A percentile compares a stretch with the other conserved stretches of the same genome.
Conservation (phyloP, 2,797 vertebrate species). For the Lutjanus campechanus region DNA sequence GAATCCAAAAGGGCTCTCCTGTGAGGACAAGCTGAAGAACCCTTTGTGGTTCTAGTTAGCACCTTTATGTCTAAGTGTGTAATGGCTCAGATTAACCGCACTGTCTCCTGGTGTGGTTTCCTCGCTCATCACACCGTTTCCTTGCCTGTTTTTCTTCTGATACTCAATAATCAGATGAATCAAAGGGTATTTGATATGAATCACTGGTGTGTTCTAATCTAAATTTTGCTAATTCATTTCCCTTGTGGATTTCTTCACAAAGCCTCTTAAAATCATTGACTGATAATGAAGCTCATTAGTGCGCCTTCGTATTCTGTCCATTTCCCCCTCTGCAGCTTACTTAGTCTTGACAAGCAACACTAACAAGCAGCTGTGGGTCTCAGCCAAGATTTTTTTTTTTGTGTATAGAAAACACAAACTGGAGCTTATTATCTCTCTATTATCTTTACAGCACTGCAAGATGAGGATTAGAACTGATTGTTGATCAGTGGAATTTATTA, state of each 20-base stretch:
- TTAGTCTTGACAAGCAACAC: conserved; percentile 65
- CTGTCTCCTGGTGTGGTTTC: neutral
- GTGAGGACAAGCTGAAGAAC: too few relatives aligned
- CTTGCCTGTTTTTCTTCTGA: conserved; percentile 27
- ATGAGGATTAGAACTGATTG: conserved; percentile 53
- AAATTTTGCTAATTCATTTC: conserved; percentile 74
- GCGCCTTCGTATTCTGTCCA: conserved; percentile 60
- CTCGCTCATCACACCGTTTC: neutral
- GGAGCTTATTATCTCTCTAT: conserved; percentile 49
- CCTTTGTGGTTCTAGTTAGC: too few relatives aligned
- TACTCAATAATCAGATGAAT: conserved; percentile 46
- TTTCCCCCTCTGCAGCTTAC: conserved; percentile 64
- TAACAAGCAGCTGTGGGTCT: conserved; percentile 73
- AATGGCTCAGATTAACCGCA: too few relatives aligned
- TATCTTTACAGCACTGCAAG: conserved; percentile 31
- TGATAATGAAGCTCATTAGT: conserved; percentile 83
- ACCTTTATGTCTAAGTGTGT: too few relatives aligned
- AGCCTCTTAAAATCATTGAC: conserved; percentile 79
- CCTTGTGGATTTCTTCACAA: conserved; percentile 64
- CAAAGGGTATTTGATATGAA: conserved; percentile 65
- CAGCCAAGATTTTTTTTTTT: conserved; percentile 31
- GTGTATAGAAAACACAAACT: conserved; percentile 41
- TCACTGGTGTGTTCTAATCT: conserved; percentile 62
- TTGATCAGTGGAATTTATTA: conserved; percentile 27
- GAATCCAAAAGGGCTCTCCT: too few relatives aligned